Conservation (phyloP, 2,113 vertebrate species). For the Trochalopteron elliotii region DNA sequence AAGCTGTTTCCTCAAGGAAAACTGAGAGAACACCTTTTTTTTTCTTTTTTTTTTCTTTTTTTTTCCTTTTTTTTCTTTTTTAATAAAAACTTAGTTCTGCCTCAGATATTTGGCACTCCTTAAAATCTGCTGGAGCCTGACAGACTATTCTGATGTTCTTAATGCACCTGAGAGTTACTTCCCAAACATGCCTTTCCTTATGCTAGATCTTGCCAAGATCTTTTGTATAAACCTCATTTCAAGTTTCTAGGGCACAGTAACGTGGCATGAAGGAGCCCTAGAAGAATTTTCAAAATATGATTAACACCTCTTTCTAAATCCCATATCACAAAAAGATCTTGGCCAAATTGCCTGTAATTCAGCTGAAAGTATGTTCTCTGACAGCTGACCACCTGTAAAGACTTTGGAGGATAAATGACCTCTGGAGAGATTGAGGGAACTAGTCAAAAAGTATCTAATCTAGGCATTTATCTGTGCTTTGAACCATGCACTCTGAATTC, state of each 20-base stretch:
- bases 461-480: conserved; percentile 22
- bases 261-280: not conserved
- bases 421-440: not conserved
- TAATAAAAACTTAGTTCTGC: not conserved
- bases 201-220: conserved; percentile 47
- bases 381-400: conserved; percentile 17
- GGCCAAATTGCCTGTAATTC: conserved; percentile 4
- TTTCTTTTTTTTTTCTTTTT: not conserved
- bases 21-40: not conserved
- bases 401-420: conserved; percentile 3
- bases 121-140: conserved; percentile 40
- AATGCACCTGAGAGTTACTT: conserved; percentile 55
- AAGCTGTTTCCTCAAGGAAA: not conserved
- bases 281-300: conserved; percentile 22
- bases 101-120: conserved; percentile 33
- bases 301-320: conserved; percentile 28
- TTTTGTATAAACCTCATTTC: conserved; percentile 35
- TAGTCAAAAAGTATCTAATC: not conserved
- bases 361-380: conserved; percentile 13
- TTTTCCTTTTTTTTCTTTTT: not conserved
- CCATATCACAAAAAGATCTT: not conserved
- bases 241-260: conserved; percentile 35
- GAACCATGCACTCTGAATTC: not conserved
- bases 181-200: conserved; percentile 22
- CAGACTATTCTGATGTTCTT: not conserved